Conservation (phyloP, 1,140 invertebrate genomes). For the Mesaphorura yosii region DNA sequence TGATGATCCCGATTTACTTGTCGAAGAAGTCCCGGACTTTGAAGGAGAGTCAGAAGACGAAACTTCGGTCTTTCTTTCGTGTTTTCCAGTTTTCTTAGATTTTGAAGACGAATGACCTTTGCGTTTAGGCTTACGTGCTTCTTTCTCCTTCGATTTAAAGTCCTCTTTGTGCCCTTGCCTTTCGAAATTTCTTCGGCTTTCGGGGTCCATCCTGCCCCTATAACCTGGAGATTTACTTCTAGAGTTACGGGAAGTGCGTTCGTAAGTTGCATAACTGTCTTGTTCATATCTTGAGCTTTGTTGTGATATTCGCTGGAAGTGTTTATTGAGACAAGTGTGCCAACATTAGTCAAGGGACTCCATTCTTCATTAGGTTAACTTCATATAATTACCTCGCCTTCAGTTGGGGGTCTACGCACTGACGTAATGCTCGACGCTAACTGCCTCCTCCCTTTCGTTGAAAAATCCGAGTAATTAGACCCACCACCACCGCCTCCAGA, state of each 20-base stretch:
- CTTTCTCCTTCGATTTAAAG: conserved; percentile 8
- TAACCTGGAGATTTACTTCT: conserved; percentile 1
- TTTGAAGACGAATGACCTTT: conserved; percentile 16
- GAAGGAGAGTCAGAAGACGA: neutral
- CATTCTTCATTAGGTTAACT: too few relatives aligned
- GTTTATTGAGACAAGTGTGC: too few relatives aligned
- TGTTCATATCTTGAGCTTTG: too few relatives aligned
- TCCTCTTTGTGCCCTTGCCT: neutral
- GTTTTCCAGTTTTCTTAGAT: neutral
- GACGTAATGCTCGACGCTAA: too few relatives aligned
- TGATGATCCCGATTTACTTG: conserved; percentile 2
- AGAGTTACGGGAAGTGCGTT: neutral
- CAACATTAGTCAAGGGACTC: too few relatives aligned
- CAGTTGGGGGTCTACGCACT: neutral
- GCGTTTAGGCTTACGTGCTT: neutral
- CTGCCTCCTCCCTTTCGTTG: neutral
- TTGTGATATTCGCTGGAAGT: too few relatives aligned
- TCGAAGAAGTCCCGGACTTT: neutral
- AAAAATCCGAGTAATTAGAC: neutral
- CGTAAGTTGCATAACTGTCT: neutral
- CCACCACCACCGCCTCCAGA: neutral
- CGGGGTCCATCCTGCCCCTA: neutral
- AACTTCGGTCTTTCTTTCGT: neutral
- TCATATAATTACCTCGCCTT: neutral
- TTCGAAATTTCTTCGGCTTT: neutral